Evolutionary conservation across 2,888 invertebrate species (phyloP).

Genomic region (Elaeidobius kamerunicus): DNA sequence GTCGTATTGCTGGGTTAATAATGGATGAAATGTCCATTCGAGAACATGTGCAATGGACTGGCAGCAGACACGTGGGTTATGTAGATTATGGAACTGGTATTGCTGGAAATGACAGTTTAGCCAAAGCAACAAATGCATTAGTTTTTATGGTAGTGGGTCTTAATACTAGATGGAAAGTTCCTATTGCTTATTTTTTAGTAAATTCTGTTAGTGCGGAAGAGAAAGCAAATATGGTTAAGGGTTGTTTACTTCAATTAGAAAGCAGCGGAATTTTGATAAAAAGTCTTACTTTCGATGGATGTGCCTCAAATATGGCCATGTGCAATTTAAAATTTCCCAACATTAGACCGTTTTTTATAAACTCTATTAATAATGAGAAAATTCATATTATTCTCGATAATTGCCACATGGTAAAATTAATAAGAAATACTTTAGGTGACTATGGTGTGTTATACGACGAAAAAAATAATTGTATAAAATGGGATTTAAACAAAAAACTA

Average conservation of each 20-base stretch:
- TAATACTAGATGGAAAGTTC: slow-evolving; percentile 4
- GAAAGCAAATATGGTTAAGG: slow-evolving; percentile 14
- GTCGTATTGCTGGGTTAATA: slow-evolving; percentile 17
- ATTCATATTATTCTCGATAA: background rate
- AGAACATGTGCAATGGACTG: slow-evolving; percentile 29
- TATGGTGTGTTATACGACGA: background rate
- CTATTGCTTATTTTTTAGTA: slow-evolving; percentile 15
- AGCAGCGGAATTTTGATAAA: slow-evolving; percentile 1
- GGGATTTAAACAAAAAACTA: background rate
- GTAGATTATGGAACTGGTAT: slow-evolving; percentile 7
- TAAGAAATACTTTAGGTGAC: background rate
- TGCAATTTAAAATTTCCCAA: slow-evolving; percentile 5
- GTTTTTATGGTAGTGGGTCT: slow-evolving; percentile 1
- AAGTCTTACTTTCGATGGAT: slow-evolving; percentile 17
- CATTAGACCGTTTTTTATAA: background rate
- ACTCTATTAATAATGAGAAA: slow-evolving; percentile 5
- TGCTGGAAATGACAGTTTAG: background rate
- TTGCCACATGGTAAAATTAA: slow-evolving; percentile 6
- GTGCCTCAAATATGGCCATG: slow-evolving; percentile 14
- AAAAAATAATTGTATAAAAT: background rate
- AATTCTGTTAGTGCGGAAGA: slow-evolving; percentile 10
- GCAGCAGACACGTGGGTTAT: slow-evolving; percentile 12
- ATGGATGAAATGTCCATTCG: slow-evolving; percentile 33
- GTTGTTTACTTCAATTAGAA: slow-evolving; percentile 7
- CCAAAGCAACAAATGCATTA: slow-evolving; percentile 12